Evolutionary conservation across 2,888 invertebrate genomes (phyloP).

Genomic region (Coelinius sp.): DNA sequence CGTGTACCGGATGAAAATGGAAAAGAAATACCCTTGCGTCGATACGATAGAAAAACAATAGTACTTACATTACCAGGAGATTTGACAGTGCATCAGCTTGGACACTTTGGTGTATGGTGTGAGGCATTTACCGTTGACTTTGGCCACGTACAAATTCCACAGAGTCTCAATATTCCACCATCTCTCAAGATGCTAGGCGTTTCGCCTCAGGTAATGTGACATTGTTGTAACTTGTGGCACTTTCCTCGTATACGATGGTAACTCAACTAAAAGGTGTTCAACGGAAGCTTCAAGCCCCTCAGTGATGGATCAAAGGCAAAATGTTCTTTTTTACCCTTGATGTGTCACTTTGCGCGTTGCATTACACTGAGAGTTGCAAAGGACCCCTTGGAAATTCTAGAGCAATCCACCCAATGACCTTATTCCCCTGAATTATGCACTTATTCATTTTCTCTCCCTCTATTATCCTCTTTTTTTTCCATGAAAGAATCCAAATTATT

Average conservation of each 20-base stretch:
- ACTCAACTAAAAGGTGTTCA: slow-evolving; percentile 2
- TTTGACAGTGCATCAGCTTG: slow-evolving; percentile 91
- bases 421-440: slow-evolving; percentile 8
- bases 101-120: slow-evolving; percentile 94
- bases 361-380: slow-evolving; percentile 13
- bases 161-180: slow-evolving; percentile 86
- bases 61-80: slow-evolving; percentile 91
- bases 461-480: neutral
- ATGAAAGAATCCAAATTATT: neutral
- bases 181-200: slow-evolving; percentile 94
- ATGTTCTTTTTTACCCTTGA: neutral
- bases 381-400: slow-evolving; percentile 20
- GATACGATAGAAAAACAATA: slow-evolving; percentile 89
- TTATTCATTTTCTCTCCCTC: neutral
- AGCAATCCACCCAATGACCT: slow-evolving; percentile 7
- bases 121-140: slow-evolving; percentile 94
- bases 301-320: slow-evolving; percentile 16
- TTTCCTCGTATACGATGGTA: neutral
- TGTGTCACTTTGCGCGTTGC: slow-evolving; percentile 16
- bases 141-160: slow-evolving; percentile 86
- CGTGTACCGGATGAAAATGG: slow-evolving; percentile 94
- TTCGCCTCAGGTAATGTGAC: slow-evolving; percentile 86
- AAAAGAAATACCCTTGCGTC: slow-evolving; percentile 82
- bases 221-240: slow-evolving; percentile 6
- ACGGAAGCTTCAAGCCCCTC: neutral